Percentiles rank a stretch among this genome's conserved stretches.
phyloP scores from a whole-genome alignment of 2,113 vertebrate species.

The Actenoides lindsayi region DNA sequence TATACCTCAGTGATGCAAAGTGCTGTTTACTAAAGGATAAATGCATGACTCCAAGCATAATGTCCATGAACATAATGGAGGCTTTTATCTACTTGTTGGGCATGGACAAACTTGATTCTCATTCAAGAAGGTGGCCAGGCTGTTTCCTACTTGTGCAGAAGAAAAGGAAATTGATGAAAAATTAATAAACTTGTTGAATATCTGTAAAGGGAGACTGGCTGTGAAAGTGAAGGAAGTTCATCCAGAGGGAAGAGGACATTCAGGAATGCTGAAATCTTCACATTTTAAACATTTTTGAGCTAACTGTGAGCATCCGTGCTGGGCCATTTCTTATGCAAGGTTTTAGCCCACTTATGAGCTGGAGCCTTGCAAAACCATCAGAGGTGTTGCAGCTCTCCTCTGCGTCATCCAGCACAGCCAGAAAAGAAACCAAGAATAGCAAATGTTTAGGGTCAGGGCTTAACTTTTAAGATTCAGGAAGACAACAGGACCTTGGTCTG shows the following conservation, averaged over 20 bases:
- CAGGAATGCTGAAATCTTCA: not conserved
- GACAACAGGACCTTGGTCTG: not conserved
- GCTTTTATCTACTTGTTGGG: not conserved
- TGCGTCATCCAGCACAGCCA: not conserved
- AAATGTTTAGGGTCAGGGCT: not conserved
- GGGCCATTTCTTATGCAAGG: not conserved
- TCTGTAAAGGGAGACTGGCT: not conserved
- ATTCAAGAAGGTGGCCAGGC: not conserved
- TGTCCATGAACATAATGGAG: not conserved
- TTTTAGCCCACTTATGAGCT: not conserved
- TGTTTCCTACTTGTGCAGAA: not conserved
- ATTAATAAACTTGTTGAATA: not conserved
- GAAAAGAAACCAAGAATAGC: not conserved
- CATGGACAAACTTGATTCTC: not conserved
- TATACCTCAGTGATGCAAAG: not conserved
- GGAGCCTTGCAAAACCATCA: not conserved
- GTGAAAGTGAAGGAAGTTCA: not conserved
- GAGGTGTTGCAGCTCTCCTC: not conserved
- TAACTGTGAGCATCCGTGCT: not conserved
- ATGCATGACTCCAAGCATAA: not conserved
- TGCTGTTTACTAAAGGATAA: not conserved
- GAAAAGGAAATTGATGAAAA: not conserved
- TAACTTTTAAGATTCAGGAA: not conserved
- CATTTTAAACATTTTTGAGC: not conserved
- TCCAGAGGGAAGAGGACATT: not conserved